phyloP scores from a whole-genome alignment of 2,888 invertebrate genomes.

The Harmothoe impar region DNA sequence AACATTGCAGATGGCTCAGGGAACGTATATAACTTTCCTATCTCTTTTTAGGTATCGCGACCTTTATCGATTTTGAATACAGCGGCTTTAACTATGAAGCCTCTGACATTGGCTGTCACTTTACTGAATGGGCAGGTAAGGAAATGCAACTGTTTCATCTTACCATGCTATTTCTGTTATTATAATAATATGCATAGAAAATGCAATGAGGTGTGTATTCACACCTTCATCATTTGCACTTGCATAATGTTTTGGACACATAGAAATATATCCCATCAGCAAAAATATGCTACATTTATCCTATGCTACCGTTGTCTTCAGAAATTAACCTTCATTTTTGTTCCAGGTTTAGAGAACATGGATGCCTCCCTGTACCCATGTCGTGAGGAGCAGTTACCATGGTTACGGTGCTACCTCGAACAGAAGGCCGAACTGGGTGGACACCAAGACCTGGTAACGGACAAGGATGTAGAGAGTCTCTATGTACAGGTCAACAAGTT shows the following conservation, averaged over 20 bases:
- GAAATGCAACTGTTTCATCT: conserved; percentile 80
- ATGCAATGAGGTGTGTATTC: too few species aligned
- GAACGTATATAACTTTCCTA: background rate
- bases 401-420: conserved; percentile 91
- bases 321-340: too few species aligned
- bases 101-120: conserved; percentile 98
- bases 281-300: too few species aligned
- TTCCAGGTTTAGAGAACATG: conserved; percentile 86
- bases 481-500: conserved; percentile 92
- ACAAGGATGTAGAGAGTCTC: conserved; percentile 87
- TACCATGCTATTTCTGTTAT: background rate
- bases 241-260: too few species aligned
- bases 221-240: too few species aligned
- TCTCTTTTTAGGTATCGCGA: conserved; percentile 86
- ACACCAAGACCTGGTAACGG: conserved; percentile 74
- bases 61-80: conserved; percentile 99
- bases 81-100: conserved; percentile 96
- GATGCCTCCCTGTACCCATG: conserved; percentile 90
- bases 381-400: conserved; percentile 90
- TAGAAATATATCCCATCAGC: too few species aligned
- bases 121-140: conserved; percentile 96
- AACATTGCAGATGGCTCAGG: too few species aligned
- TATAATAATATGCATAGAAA: too few species aligned
- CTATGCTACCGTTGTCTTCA: too few species aligned
- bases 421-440: conserved; percentile 85